Conservation (phyloP, 2,888 invertebrate species). For the Sicus ferrugineus region DNA sequence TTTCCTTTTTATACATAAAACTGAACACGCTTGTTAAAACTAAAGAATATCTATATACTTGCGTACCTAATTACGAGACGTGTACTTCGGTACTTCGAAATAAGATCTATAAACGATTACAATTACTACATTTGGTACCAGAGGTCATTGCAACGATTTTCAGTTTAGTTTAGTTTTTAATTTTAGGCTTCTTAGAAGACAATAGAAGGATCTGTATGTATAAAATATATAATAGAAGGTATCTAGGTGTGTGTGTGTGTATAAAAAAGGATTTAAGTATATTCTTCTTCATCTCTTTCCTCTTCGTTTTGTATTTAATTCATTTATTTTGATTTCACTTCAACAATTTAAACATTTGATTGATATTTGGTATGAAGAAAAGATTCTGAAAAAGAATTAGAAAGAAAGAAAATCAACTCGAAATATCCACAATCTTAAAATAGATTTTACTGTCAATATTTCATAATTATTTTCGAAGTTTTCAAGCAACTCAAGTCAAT, state of each 20-base stretch:
- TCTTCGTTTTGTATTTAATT: constrained; percentile 7
- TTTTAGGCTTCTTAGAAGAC: constrained; percentile 28
- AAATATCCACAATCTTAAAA: no score
- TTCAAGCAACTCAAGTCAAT: no score
- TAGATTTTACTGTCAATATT: no score
- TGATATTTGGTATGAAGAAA: no score
- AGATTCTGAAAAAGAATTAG: no score
- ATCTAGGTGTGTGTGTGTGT: constrained; percentile 37
- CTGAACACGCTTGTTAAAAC: no score
- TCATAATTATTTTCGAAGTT: no score
- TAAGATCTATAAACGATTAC: constrained; percentile 31
- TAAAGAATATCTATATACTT: constrained; percentile 17
- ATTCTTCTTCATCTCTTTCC: neutral
- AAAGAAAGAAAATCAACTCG: no score
- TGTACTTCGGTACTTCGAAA: constrained; percentile 21
- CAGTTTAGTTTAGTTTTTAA: constrained; percentile 27
- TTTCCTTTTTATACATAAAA: neutral
- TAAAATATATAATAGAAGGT: constrained; percentile 41
- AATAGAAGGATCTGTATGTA: constrained; percentile 45
- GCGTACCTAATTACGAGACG: constrained; percentile 7
- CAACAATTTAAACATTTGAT: constrained; percentile 16
- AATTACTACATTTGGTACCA: constrained; percentile 48
- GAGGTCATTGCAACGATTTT: constrained; percentile 48
- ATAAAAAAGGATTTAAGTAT: constrained; percentile 36
- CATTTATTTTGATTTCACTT: constrained; percentile 13